Base-by-base conservation (phyloP, 1,140 invertebrate species). In the Drosophila quadrilineata region DNA sequence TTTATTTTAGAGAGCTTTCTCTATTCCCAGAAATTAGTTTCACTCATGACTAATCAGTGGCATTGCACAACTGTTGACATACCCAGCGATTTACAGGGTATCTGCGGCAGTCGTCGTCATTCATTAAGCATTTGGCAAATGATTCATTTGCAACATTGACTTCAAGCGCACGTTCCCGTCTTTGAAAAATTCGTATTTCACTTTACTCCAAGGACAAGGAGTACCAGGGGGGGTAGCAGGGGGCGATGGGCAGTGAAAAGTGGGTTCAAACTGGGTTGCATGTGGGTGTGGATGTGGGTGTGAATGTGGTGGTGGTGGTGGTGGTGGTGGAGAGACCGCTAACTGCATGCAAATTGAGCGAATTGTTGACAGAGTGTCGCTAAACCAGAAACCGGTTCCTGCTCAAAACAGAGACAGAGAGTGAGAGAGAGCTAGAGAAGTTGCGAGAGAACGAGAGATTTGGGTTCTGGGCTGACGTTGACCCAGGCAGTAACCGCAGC, bases 61-160 rank as follows among this genome's bases (percentile, higher is more conserved):
- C n/a, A n/a, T n/a, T n/a, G n/a, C n/a, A n/a, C n/a, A n/a, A n/a
- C n/a, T n/a, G n/a, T n/a, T n/a, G n/a, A n/a, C n/a, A n/a, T n/a
- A n/a, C n/a, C n/a, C n/a, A n/a, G n/a, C n/a, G n/a, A n/a, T n/a
- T 49, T 57, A 40, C 22, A 64, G 53, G 53, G 53, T 64, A 64
- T 57, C 2, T 19, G 5, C 5, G 22, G 3, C 26, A 48, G 45
- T 36, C 43, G 50, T 65, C 62, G 63, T 82, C 69, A 84, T 62
- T 77, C 38, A 73, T 84, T 76, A 77, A 70, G 52, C 59, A 73
- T 73, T 84, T 75, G 49, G 26, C 64, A 60, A 57, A 50, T 84
- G 77, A 84, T 62, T 84, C 79, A 84, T 76, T 73, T 77, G 52
- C 45, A 77, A 43, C 69, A 67, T 84, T 84, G 69, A 74, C 48